These are phyloP conservation scores for Gasterosteus nipponicus DNA, from an alignment of 2,113 vertebrate species.

Conservation along the genomic window DNA sequence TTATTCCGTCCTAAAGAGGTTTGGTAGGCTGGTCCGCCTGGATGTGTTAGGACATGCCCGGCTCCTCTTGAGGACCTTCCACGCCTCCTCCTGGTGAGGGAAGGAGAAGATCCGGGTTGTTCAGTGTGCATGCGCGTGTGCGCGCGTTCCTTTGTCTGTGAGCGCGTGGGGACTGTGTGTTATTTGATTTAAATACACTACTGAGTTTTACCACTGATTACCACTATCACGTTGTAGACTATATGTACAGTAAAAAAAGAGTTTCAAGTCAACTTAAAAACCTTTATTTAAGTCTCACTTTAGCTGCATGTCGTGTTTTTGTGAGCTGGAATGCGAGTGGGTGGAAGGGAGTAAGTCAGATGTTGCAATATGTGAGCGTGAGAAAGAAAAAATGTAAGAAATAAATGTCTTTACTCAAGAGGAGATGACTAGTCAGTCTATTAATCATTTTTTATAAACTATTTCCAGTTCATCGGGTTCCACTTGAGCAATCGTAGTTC, in stretches of 20 bases:
- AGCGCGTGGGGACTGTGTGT: neutral
- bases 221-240: neutral
- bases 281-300: neutral
- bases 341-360: constrained; percentile 44
- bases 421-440: neutral
- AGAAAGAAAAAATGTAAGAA: neutral
- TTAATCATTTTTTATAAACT: neutral
- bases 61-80: constrained; percentile 66
- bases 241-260: neutral
- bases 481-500: neutral
- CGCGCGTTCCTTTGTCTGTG: neutral
- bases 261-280: neutral
- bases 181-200: neutral
- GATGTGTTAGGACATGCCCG: constrained; percentile 88
- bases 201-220: neutral
- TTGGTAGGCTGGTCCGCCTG: constrained; percentile 54
- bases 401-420: neutral
- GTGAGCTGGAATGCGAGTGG: constrained; percentile 58
- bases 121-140: constrained; percentile 19
- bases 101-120: constrained; percentile 48
- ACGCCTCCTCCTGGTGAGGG: constrained; percentile 76
- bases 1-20: neutral
- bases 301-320: constrained; percentile 1
- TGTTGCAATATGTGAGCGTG: constrained; percentile 4
- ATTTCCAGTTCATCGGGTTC: neutral